Evolutionary conservation across 2,113 vertebrate genomes (phyloP), one percentile per base, ranked within the genome.

Genomic region (Trogon surrucura): DNA sequence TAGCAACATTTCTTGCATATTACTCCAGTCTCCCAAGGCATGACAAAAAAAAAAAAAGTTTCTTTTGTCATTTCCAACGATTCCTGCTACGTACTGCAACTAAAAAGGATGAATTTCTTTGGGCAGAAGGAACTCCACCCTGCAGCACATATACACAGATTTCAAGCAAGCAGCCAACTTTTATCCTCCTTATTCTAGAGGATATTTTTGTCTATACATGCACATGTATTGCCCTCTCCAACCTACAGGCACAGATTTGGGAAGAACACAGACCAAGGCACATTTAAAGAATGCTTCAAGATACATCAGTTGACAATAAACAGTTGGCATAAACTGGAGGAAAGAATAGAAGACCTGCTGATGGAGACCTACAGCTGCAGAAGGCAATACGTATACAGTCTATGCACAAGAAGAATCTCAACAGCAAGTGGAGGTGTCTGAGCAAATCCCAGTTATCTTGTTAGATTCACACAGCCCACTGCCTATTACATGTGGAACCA

Each of bases 401-500:
- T 38, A n/a, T 2, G 2, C 70, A 74, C 30, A 71, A 45, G 16
- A 18, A 78, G 17, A 60, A 53, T 2, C 29, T 72, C 62, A 69
- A 56, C 29, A 61, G 58, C 38, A 75, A 67, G 20, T 23, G 18
- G 9, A 36, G 23, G 45, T 16, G 11, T 19, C n/a, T 36, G 27
- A 75, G 44, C 38, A 67, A 3, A 64, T 21, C 14, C 22, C 53
- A 56, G 23, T 3, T 6, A 54, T 21, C 4, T 2, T 8, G 2
- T 23, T 18, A 47, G 26, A 82, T 13, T 62, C 29, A 36, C 4
- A 13, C 6, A 79, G 23, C 16, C 16, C n/a, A n/a, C 8, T 17
- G 16, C 8, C 8, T 38, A 29, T 22, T 15, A 53, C 7, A 8
- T 5, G 2, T 2, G 2, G 5, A 58, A 16, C n/a, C 50, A 65